phyloP scores from a whole-genome alignment of 2,888 invertebrate genomes.

The Spodoptera picta region DNA sequence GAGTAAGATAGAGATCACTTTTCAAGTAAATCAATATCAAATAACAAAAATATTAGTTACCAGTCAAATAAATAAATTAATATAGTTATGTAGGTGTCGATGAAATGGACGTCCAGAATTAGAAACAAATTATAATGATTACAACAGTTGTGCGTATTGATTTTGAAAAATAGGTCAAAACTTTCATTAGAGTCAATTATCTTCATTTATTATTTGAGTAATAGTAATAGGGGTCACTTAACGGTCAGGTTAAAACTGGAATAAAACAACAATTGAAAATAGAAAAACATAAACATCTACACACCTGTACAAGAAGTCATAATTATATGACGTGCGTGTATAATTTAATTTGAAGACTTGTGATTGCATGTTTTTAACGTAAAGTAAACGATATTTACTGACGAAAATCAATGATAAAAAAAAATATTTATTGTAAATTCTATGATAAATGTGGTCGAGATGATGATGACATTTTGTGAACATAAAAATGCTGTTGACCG shows the following conservation, averaged over 20 bases:
- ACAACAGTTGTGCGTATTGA: slow-evolving; percentile 16
- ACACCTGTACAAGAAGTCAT: no score
- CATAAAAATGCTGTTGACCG: slow-evolving; percentile 70
- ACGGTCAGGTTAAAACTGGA: no score
- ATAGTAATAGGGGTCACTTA: background rate
- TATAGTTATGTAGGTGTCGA: no score
- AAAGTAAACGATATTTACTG: slow-evolving; percentile 11
- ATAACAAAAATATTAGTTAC: no score
- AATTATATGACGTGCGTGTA: no score
- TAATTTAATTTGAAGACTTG: no score
- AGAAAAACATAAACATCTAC: no score
- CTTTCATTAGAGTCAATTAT: slow-evolving; percentile 14
- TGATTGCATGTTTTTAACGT: background rate
- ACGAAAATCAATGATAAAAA: background rate
- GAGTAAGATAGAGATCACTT: no score
- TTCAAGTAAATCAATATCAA: no score
- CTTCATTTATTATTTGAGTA: slow-evolving; percentile 11
- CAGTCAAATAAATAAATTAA: no score
- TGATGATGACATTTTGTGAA: slow-evolving; percentile 47
- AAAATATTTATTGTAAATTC: background rate
- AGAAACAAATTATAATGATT: background rate
- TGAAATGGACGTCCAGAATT: background rate
- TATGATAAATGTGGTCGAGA: slow-evolving; percentile 18
- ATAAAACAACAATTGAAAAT: no score
- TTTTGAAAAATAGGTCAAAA: slow-evolving; percentile 35